These are phyloP conservation scores for Planococcus citri DNA, from an alignment of 1,140 invertebrate genomes.

Conservation along the genomic window DNA sequence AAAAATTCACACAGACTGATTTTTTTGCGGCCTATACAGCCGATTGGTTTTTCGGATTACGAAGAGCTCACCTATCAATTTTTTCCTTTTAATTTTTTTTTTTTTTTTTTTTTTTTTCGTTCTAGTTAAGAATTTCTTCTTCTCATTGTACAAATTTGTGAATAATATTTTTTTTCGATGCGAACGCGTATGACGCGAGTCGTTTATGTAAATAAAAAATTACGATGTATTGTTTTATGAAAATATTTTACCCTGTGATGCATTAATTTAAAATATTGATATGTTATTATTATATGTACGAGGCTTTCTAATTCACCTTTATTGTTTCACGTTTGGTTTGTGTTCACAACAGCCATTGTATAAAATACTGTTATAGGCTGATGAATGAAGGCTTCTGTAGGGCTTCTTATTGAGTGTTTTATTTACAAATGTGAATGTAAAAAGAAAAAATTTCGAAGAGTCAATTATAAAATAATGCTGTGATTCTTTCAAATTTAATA, in stretches of 20 bases:
- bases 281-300: no score
- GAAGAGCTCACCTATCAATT: slow-evolving; percentile 1
- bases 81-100: no score
- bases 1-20: neutral
- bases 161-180: neutral
- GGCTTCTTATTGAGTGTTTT: no score
- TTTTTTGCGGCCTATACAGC: neutral
- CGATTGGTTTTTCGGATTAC: neutral
- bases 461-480: neutral
- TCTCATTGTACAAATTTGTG: neutral
- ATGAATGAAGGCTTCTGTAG: no score
- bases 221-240: neutral
- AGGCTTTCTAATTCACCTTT: no score
- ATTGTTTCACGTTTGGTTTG: neutral
- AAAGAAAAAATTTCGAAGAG: neutral
- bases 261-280: neutral
- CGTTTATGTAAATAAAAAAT: neutral
- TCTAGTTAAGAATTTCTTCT: neutral
- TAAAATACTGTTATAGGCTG: neutral
- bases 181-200: neutral
- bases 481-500: neutral
- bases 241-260: neutral
- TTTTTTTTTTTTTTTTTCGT: neutral
- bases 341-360: neutral
- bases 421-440: neutral